Evolutionary conservation across 37 sponge, comb jelly and placozoan species (phyloP).

Genomic region (Amphimedon queenslandica): DNA sequence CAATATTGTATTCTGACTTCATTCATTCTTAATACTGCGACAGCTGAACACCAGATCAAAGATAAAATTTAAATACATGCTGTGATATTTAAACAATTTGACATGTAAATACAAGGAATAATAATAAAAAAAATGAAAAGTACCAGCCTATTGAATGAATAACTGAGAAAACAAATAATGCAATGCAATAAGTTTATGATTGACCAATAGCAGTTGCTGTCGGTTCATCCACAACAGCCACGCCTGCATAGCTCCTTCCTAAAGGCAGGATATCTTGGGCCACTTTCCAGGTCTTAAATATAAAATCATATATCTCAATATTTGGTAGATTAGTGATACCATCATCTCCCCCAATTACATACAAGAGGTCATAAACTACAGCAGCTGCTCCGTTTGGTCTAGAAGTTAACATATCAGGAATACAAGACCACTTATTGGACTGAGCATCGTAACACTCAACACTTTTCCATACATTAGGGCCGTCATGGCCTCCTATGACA

Average conservation of each 20-base stretch:
- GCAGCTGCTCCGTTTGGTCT: conserved; percentile 82
- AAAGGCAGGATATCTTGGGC: conserved; percentile 46
- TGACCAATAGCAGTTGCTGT: background rate
- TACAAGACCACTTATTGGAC: conserved; percentile 44
- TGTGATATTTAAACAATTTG: too few species aligned
- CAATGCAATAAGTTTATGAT: too few species aligned
- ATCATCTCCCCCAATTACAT: conserved; percentile 89
- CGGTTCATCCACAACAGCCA: conserved; percentile 53
- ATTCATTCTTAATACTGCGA: too few species aligned
- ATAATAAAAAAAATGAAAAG: too few species aligned
- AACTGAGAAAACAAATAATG: too few species aligned
- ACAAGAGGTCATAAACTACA: conserved; percentile 80
- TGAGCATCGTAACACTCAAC: conserved; percentile 78
- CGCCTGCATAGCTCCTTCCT: conserved; percentile 86
- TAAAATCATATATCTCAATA: conserved; percentile 78
- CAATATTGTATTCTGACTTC: too few species aligned
- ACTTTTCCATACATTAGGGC: conserved; percentile 77
- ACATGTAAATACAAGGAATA: too few species aligned
- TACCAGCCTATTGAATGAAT: too few species aligned
- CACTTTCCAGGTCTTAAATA: conserved; percentile 57
- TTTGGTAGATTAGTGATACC: conserved; percentile 75
- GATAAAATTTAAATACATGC: too few species aligned
- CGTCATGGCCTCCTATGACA: conserved; percentile 94
- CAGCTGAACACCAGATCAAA: too few species aligned
- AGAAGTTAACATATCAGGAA: conserved; percentile 75